Evolutionary conservation across 1,140 invertebrate genomes (phyloP).

Genomic region (Brachionus calyciflorus): DNA sequence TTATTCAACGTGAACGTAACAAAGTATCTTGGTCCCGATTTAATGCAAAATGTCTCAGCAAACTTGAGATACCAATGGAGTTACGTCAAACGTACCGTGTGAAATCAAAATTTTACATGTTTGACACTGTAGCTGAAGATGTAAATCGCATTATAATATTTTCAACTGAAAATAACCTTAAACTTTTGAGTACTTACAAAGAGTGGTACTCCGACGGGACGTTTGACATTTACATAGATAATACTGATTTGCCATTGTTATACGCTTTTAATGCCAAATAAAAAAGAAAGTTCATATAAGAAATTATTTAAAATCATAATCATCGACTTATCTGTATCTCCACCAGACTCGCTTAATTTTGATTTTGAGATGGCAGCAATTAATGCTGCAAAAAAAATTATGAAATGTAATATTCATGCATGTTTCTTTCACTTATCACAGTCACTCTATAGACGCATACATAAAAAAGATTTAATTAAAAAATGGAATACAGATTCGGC

Average conservation of each 20-base stretch:
- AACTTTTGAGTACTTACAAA: neutral
- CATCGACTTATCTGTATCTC: neutral
- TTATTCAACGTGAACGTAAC: too few relatives aligned
- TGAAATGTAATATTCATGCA: neutral
- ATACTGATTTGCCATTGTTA: neutral
- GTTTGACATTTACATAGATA: neutral
- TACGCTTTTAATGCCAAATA: neutral
- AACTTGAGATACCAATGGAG: neutral
- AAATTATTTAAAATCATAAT: slow-evolving; percentile 1
- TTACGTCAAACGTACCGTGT: too few relatives aligned
- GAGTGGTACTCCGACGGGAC: neutral
- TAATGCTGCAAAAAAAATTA: neutral
- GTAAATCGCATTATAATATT: neutral
- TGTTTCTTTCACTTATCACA: slow-evolving; percentile 7
- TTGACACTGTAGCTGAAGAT: neutral
- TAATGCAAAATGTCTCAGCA: too few relatives aligned
- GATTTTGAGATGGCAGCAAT: neutral
- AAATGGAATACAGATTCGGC: neutral
- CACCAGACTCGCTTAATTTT: neutral
- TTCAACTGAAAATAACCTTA: neutral
- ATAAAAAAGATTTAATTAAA: neutral
- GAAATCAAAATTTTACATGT: neutral
- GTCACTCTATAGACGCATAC: neutral
- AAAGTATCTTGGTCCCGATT: too few relatives aligned
- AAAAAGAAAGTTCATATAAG: neutral